Percentiles rank a stretch among this genome's conserved stretches.
Evolutionary conservation across 2,797 vertebrate species (phyloP).

Genomic region (Dermochelys coriacea): DNA sequence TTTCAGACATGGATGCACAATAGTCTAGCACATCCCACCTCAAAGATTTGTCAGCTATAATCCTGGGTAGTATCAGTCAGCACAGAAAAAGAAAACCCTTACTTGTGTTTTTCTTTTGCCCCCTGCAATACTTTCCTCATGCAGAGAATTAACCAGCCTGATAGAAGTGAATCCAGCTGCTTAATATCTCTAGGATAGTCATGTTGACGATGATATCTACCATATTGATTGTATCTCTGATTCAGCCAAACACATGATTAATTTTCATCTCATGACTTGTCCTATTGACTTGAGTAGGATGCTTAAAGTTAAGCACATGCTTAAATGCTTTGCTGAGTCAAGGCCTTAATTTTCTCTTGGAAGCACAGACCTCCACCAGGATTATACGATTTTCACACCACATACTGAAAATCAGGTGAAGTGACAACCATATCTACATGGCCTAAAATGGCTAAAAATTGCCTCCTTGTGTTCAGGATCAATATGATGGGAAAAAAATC

Average conservation of each 20-base stretch:
- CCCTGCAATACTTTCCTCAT: neutral
- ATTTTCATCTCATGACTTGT: neutral
- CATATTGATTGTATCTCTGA: neutral
- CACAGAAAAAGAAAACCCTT: neutral
- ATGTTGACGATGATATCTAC: neutral
- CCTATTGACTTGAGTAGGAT: neutral
- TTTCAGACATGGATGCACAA: conserved; percentile 33
- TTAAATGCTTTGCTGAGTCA: neutral
- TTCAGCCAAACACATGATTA: neutral
- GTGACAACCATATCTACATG: neutral
- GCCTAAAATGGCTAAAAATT: neutral
- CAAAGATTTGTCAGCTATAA: conserved; percentile 2
- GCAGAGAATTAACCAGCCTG: neutral
- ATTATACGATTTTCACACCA: neutral
- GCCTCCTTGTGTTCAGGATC: neutral
- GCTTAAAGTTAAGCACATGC: neutral
- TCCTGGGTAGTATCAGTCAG: conserved; percentile 3
- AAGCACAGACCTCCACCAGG: neutral
- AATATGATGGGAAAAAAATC: too few species aligned
- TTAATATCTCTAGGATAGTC: neutral
- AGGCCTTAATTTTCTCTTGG: neutral
- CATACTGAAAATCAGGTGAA: neutral
- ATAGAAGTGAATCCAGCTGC: neutral
- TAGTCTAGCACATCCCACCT: neutral
- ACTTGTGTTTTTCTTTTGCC: neutral